Evolutionary conservation across 1,140 invertebrate species (phyloP), one percentile per base, ranked within the genome.

Genomic region (Phenacoccus solenopsis): DNA sequence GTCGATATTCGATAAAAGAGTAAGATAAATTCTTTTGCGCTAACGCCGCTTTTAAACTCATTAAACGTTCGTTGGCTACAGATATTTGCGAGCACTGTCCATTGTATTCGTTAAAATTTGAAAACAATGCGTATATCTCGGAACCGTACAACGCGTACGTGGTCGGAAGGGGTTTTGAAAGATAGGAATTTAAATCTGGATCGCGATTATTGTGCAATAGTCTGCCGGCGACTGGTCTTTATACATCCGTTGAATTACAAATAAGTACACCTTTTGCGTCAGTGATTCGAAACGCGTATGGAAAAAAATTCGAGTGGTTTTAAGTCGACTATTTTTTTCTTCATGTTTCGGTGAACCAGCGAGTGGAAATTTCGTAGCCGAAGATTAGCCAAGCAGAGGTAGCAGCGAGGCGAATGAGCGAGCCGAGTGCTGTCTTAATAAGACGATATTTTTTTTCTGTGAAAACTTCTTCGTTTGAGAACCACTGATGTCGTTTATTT

Each of bases 31-130:
- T 64, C 59, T 27, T 64, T 27, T 9, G 20, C 21, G 9, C 1
- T 24, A 64, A 64, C 25, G 59, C 59, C 59, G 59, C 59, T 64
- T 24, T 64, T 64, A 64, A 64, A 64, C 59, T 64, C 59, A 64
- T 64, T 64, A 64, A 64, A 64, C 59, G 59, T 64, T 64, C 16
- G 3, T 64, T 64, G 2, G 2, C 59, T 64, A 64, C 25, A n/a
- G n/a, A 27, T 64, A 64, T 64, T 64, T 64, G 22, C 16, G 59
- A 64, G 20, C 25, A 64, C 59, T 64, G 59, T 64, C 59, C 59
- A 64, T 64, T 64, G 59, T 64, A 64, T 64, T 64, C 59, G 59
- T 64, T 64, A 64, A 64, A 64, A 64, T 64, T 64, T 64, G 59
- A 64, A 64, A 64, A 64, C 59, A 64, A 64, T 64, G 25, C 59